Conservation (phyloP, 2,797 vertebrate species). For the Sitta carolinensis region DNA sequence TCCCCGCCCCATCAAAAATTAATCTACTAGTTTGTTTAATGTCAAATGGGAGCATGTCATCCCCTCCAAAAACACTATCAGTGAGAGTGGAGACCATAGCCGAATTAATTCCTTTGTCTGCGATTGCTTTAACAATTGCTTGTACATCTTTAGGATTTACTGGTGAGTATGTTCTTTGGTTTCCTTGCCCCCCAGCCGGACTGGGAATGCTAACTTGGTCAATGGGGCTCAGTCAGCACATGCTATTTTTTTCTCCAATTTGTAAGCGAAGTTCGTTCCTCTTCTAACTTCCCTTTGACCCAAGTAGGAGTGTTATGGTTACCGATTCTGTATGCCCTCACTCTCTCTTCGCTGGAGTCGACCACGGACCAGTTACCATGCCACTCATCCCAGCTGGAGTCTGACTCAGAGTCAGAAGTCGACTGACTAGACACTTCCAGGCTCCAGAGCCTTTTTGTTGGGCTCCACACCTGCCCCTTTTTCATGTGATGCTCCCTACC, state of each 20-base stretch:
- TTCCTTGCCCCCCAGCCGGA: neutral
- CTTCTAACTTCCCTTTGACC: neutral
- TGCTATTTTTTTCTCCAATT: neutral
- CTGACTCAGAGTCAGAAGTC: neutral
- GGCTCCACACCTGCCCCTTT: neutral
- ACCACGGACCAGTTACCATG: too few relatives aligned
- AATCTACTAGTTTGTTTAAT: neutral
- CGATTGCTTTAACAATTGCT: neutral
- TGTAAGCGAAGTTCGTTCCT: neutral
- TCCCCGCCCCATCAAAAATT: too few relatives aligned
- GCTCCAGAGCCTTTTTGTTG: neutral
- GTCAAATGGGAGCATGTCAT: neutral
- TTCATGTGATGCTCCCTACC: neutral
- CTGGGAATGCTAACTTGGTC: neutral
- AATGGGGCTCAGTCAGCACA: neutral
- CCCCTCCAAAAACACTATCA: neutral
- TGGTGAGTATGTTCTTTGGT: neutral
- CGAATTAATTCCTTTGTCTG: neutral
- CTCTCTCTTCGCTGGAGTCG: too few relatives aligned
- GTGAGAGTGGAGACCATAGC: neutral
- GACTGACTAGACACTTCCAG: neutral
- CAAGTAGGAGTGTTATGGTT: too few relatives aligned
- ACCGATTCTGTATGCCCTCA: too few relatives aligned
- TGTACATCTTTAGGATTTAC: neutral
- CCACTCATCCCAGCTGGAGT: neutral